Percentiles rank a stretch among this genome's conserved stretches.
These are phyloP conservation scores for Nemurella pictetii DNA, from an alignment of 2,888 invertebrate genomes.

Conservation along the genomic window DNA sequence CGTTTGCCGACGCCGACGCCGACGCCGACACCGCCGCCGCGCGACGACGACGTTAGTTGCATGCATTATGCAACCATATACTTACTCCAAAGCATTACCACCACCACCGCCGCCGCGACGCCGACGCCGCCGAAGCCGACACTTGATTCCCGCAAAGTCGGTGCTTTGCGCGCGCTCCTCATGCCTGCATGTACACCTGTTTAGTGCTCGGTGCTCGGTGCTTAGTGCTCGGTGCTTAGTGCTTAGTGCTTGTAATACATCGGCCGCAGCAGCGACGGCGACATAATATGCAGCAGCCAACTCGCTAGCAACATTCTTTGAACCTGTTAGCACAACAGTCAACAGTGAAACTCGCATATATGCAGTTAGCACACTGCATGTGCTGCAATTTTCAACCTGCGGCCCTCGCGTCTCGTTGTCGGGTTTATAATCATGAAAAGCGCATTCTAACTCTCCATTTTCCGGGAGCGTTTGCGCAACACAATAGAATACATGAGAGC, in stretches of 20 bases:
- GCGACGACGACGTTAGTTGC: neutral
- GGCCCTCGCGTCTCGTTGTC: neutral
- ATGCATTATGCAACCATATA: neutral
- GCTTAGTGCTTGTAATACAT: no score
- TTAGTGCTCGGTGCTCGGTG: no score
- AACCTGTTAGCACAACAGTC: no score
- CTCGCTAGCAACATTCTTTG: neutral
- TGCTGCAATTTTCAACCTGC: neutral
- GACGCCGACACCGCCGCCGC: no score
- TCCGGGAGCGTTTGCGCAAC: neutral
- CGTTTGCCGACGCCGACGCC: neutral
- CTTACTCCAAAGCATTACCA: neutral
- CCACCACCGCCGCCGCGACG: neutral
- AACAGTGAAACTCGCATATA: no score
- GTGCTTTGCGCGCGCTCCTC: neutral
- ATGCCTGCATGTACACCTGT: neutral
- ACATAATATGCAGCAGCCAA: neutral
- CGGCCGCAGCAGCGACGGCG: no score
- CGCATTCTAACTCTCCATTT: neutral
- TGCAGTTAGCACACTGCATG: neutral
- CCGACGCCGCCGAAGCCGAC: neutral
- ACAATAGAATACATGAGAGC: neutral
- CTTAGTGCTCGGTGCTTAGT: no score
- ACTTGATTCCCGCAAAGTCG: no score
- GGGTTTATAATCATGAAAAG: neutral